Evolutionary conservation across 2,888 invertebrate genomes (phyloP).

Genomic region (Rhabditoides inermis): DNA sequence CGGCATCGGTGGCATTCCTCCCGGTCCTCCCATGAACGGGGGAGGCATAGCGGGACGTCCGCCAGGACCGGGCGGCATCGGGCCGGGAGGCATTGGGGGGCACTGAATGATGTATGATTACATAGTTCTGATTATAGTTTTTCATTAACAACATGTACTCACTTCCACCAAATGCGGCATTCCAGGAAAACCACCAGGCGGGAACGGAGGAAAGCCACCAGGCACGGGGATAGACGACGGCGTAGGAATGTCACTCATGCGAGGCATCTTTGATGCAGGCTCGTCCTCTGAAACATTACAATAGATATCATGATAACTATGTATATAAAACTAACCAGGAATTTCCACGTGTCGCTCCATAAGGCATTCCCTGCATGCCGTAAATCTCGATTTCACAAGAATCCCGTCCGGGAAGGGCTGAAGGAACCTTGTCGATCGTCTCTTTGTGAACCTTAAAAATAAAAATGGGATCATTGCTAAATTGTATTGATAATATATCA

Average conservation of each 20-base stretch:
- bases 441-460: slow-evolving; percentile 84
- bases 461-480: neutral
- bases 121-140: no score
- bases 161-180: no score
- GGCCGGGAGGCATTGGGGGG: slow-evolving; percentile 30
- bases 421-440: slow-evolving; percentile 97
- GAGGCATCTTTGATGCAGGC: slow-evolving; percentile 7
- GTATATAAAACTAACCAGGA: neutral
- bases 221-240: slow-evolving; percentile 16
- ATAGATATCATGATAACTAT: neutral
- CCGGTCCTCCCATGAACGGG: neutral
- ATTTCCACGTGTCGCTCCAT: slow-evolving; percentile 58
- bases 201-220: slow-evolving; percentile 4
- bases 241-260: no score
- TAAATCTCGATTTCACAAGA: slow-evolving; percentile 99
- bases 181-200: slow-evolving; percentile 16
- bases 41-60: slow-evolving; percentile 4
- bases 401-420: slow-evolving; percentile 89
- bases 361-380: slow-evolving; percentile 99
- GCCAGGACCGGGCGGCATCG: slow-evolving; percentile 17
- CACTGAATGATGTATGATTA: no score
- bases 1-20: slow-evolving; percentile 48
- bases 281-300: slow-evolving; percentile 11
- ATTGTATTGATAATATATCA: neutral
- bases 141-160: no score